phyloP scores from a whole-genome alignment of 2,888 invertebrate species.

The Drosophila ustulata region DNA sequence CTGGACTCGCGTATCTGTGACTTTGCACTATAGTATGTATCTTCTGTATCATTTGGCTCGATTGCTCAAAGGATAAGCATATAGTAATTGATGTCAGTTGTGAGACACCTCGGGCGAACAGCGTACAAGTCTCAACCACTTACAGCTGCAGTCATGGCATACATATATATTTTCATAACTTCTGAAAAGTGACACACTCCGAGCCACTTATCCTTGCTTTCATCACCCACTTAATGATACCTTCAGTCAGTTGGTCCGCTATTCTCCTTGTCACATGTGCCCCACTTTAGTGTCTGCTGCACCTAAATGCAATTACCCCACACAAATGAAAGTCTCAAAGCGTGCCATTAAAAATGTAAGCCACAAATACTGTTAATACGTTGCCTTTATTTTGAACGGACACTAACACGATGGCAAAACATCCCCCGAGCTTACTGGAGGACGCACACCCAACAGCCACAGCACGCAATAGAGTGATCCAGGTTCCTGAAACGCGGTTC shows the following conservation, averaged over 20 bases:
- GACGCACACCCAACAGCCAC: conserved; percentile 5
- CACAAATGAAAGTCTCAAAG: conserved; percentile 43
- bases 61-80: conserved; percentile 2
- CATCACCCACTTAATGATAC: conserved; percentile 40
- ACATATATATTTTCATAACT: conserved; percentile 30
- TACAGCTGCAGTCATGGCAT: neutral
- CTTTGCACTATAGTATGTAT: neutral
- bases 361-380: conserved; percentile 59
- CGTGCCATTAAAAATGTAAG: conserved; percentile 56
- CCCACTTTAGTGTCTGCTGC: conserved; percentile 45
- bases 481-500: conserved; percentile 6
- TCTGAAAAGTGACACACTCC: conserved; percentile 18
- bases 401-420: conserved; percentile 14
- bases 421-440: conserved; percentile 28
- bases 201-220: conserved; percentile 35
- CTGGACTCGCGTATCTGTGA: conserved; percentile 8
- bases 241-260: neutral
- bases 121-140: neutral
- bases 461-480: conserved; percentile 50
- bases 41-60: neutral
- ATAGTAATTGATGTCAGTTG: conserved; percentile 21
- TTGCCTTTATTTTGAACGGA: conserved; percentile 22
- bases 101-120: neutral
- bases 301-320: conserved; percentile 69
- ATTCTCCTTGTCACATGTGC: conserved; percentile 44